Conservation (phyloP, 2,113 vertebrate species). For the Cynoglossus semilaevis region DNA sequence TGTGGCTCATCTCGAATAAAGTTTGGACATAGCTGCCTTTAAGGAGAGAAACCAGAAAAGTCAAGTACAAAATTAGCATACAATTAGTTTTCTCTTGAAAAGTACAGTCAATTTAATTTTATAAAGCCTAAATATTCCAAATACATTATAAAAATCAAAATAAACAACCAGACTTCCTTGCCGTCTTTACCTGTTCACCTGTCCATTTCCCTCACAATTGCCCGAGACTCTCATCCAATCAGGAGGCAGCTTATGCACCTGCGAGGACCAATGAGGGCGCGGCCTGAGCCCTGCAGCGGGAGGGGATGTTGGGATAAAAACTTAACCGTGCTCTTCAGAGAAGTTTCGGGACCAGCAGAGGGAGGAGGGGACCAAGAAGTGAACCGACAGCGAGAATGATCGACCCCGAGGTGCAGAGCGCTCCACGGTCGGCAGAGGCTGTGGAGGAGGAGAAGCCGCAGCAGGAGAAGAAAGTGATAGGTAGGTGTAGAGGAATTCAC, state of each 20-base stretch:
- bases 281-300: slow-evolving; percentile 17
- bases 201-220: slow-evolving; percentile 45
- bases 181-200: slow-evolving; percentile 32
- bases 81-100: too few relatives aligned
- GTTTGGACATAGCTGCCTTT: too few relatives aligned
- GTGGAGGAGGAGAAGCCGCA: slow-evolving; percentile 65
- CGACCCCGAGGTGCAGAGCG: slow-evolving; percentile 73
- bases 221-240: slow-evolving; percentile 33
- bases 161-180: neutral
- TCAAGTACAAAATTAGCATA: too few relatives aligned
- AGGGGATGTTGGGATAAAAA: slow-evolving; percentile 67
- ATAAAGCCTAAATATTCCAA: neutral
- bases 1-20: too few relatives aligned
- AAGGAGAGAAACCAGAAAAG: too few relatives aligned
- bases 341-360: slow-evolving; percentile 53
- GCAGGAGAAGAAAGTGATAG: slow-evolving; percentile 76
- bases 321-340: slow-evolving; percentile 33
- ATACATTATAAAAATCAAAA: slow-evolving; percentile 6
- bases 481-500: slow-evolving; percentile 45
- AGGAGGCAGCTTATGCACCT: slow-evolving; percentile 16
- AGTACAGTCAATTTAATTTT: too few relatives aligned
- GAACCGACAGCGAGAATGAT: slow-evolving; percentile 68
- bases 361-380: slow-evolving; percentile 45
- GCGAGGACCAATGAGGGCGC: slow-evolving; percentile 62
- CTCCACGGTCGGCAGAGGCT: slow-evolving; percentile 55